Evolutionary conservation across 2,888 invertebrate genomes (phyloP), one percentile per base, ranked within the genome.

Genomic region (Lasius fuliginosus): DNA sequence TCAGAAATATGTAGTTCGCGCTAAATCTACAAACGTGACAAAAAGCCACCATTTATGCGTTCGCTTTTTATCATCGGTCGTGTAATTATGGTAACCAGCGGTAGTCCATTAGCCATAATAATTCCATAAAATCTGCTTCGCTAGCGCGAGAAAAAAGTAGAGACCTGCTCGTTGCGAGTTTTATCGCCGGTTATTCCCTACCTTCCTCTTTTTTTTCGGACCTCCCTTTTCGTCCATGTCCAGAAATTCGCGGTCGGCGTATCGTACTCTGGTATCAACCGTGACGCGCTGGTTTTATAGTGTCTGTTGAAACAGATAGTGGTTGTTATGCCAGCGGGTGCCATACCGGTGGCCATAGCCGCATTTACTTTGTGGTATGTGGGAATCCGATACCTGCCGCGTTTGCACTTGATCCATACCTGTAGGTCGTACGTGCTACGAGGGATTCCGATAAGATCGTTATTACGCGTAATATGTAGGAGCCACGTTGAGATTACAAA

Each of bases 71-170:
- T 89, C 85, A 87, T 85, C 82, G 79, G 67, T 69, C 82, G 40
- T 49, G 86, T 88, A 89, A 90, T 89, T 89, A 81, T 46, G 73
- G 89, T 87, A 88, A 73, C 86, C 86, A 87, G 83, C 77, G 89
- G 69, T 73, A 88, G 86, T 89, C 89, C 89, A 89, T 89, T 89
- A 89, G 88, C 88, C 90, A 86, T 89, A 89, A 89, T 89, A 89
- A 89, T 89, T 89, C 90, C 90, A 89, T 89, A 89, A 89, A 89
- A 89, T 89, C 90, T 84, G 79, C 58, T 46, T 65, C 74, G 58
- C 73, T 79, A 60, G 79, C 56, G 62, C 81, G 74, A 82, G 82
- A 89, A 46, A 87, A 71, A 71, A 71, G 58, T 33, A 60, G 33
- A 58, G 18, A 3, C 74, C 79, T 53, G 81, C 73, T 85, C 89